Conservation (phyloP, 2,113 vertebrate species). For the Malurus elegans region DNA sequence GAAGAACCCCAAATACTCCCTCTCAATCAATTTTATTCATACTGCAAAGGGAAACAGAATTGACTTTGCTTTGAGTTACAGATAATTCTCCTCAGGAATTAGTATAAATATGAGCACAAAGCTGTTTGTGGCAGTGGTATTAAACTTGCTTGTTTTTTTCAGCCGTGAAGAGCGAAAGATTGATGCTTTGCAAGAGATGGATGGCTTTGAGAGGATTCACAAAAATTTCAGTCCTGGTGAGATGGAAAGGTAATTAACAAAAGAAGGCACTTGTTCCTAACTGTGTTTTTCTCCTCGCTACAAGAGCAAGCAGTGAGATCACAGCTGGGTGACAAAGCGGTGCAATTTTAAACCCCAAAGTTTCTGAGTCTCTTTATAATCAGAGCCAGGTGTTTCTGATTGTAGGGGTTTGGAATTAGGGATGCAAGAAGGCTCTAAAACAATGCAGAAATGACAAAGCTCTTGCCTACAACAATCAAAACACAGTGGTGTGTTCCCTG, state of each 20-base stretch:
- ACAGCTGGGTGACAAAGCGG: background rate
- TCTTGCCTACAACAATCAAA: background rate
- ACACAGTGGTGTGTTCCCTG: background rate
- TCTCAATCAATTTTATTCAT: background rate
- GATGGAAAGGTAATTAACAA: slow-evolving; percentile 48
- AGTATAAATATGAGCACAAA: background rate
- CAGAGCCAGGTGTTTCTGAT: background rate
- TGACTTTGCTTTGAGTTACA: background rate
- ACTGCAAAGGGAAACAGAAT: background rate
- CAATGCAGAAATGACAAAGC: background rate
- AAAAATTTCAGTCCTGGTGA: background rate
- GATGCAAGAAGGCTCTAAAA: background rate
- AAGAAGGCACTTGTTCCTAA: background rate
- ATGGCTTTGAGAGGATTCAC: background rate
- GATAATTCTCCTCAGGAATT: background rate
- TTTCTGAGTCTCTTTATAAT: background rate
- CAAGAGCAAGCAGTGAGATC: background rate
- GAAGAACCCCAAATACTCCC: background rate
- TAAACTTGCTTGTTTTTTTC: slow-evolving; percentile 7
- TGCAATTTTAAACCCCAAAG: background rate
- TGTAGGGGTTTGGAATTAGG: background rate
- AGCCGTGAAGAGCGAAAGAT: slow-evolving; percentile 16
- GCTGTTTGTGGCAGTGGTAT: background rate
- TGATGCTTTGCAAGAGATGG: background rate
- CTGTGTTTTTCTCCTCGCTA: background rate